A percentile compares a stretch with the other conserved stretches of the same genome.
Conservation (phyloP, 2,113 vertebrate genomes). For the Corydoras maculifer region DNA sequence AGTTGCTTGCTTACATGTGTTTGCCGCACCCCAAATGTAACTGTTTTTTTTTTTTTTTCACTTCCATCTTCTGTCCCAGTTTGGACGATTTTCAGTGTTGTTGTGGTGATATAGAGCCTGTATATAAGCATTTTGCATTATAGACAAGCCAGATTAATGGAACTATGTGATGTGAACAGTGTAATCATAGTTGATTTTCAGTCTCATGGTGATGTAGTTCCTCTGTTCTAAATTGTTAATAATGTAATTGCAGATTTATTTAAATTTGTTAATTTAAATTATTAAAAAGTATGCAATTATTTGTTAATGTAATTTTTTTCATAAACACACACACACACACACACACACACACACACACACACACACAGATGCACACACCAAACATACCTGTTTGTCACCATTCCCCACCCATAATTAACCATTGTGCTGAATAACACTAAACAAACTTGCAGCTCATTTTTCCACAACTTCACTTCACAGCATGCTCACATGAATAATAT, state of each 20-base stretch:
- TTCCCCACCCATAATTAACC: slow-evolving; percentile 28
- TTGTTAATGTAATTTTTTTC: too few relatives aligned
- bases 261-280: too few relatives aligned
- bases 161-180: slow-evolving; percentile 1
- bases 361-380: slow-evolving; percentile 5
- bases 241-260: too few relatives aligned
- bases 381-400: slow-evolving; percentile 19
- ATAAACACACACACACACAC: too few relatives aligned
- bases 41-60: slow-evolving; percentile 3
- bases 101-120: background rate
- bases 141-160: background rate
- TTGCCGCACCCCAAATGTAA: slow-evolving; percentile 47
- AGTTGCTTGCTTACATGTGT: slow-evolving; percentile 22
- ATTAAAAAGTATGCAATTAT: too few relatives aligned
- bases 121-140: background rate
- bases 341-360: background rate
- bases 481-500: background rate
- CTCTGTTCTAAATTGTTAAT: too few relatives aligned
- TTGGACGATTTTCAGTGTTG: background rate
- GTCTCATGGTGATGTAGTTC: too few relatives aligned
- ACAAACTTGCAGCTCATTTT: slow-evolving; percentile 4
- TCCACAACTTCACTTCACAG: background rate
- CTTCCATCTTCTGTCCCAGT: background rate
- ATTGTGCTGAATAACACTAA: background rate
- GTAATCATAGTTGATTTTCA: too few relatives aligned